These are phyloP conservation scores for Enteromius thamalakanensis DNA, from an alignment of 2,797 vertebrate genomes.

Conservation along the genomic window DNA sequence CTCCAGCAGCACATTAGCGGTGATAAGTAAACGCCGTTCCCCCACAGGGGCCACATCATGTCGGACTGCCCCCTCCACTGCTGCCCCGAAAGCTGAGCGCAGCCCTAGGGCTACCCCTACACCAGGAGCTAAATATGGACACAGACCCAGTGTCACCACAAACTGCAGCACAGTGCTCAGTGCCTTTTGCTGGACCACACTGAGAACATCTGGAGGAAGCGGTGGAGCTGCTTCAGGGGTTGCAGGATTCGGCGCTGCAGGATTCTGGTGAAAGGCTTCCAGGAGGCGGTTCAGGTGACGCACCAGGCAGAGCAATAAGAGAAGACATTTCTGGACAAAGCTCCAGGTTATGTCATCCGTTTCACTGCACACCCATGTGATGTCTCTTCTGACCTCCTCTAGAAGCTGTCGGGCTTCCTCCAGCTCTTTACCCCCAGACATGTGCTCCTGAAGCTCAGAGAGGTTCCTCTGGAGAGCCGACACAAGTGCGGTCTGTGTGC, in stretches of 20 bases:
- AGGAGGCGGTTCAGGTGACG: slow-evolving; percentile 75
- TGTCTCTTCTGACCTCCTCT: slow-evolving; percentile 58
- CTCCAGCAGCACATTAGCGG: slow-evolving; percentile 74
- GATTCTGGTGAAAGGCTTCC: slow-evolving; percentile 66
- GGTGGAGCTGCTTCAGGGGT: slow-evolving; percentile 81
- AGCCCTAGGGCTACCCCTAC: slow-evolving; percentile 80
- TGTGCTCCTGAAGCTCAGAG: slow-evolving; percentile 69
- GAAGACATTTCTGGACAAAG: slow-evolving; percentile 82
- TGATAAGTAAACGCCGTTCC: slow-evolving; percentile 71
- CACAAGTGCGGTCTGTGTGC: slow-evolving; percentile 73
- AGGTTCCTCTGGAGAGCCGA: slow-evolving; percentile 77
- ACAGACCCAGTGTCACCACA: slow-evolving; percentile 85
- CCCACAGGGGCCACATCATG: slow-evolving; percentile 33
- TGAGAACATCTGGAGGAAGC: slow-evolving; percentile 87
- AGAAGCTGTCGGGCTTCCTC: slow-evolving; percentile 59
- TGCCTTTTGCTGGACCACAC: slow-evolving; percentile 83
- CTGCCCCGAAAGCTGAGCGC: slow-evolving; percentile 81
- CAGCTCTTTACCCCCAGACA: slow-evolving; percentile 68
- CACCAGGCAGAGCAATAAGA: slow-evolving; percentile 81
- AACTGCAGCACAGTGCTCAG: slow-evolving; percentile 83
- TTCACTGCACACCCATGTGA: slow-evolving; percentile 67
- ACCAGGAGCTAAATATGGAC: slow-evolving; percentile 84
- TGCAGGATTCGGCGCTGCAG: slow-evolving; percentile 54
- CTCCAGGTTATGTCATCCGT: slow-evolving; percentile 79
- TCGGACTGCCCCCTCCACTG: slow-evolving; percentile 73